Evolutionary conservation across 2,888 invertebrate species (phyloP).

Genomic region (Plagodis pulveraria): DNA sequence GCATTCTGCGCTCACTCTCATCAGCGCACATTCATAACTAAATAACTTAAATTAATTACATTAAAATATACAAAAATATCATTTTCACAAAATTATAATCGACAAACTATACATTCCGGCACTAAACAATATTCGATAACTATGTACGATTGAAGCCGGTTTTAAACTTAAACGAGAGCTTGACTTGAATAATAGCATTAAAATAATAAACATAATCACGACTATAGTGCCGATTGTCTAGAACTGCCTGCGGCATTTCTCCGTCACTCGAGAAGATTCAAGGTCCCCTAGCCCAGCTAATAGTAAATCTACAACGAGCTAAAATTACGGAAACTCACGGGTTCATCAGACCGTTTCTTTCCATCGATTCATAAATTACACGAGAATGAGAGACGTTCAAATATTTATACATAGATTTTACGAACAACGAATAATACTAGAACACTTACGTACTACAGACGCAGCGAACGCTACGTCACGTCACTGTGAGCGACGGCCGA

Average conservation of each 20-base stretch:
- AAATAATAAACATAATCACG: constrained; percentile 77
- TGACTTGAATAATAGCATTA: constrained; percentile 74
- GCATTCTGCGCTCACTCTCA: constrained; percentile 60
- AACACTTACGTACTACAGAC: constrained; percentile 79
- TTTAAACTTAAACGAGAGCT: constrained; percentile 83
- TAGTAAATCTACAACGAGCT: constrained; percentile 82
- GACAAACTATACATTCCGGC: constrained; percentile 82
- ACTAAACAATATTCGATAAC: constrained; percentile 79
- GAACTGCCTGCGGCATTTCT: constrained; percentile 81
- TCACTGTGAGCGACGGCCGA: constrained; percentile 68
- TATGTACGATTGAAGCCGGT: constrained; percentile 82
- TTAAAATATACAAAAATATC: constrained; percentile 85
- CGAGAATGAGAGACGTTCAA: constrained; percentile 83
- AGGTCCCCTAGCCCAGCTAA: constrained; percentile 86
- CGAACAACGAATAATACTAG: constrained; percentile 85
- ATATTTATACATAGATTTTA: constrained; percentile 85
- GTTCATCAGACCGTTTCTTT: constrained; percentile 62
- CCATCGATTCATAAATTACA: constrained; percentile 83
- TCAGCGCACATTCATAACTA: constrained; percentile 64
- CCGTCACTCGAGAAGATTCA: constrained; percentile 77
- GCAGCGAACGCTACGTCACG: constrained; percentile 71
- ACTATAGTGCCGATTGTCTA: constrained; percentile 84
- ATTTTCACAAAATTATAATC: constrained; percentile 83
- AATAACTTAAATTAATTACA: constrained; percentile 82
- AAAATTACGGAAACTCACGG: constrained; percentile 75